These are phyloP conservation scores for Oscheius sp. DNA, from an alignment of 2,888 invertebrate species.

Conservation along the genomic window DNA sequence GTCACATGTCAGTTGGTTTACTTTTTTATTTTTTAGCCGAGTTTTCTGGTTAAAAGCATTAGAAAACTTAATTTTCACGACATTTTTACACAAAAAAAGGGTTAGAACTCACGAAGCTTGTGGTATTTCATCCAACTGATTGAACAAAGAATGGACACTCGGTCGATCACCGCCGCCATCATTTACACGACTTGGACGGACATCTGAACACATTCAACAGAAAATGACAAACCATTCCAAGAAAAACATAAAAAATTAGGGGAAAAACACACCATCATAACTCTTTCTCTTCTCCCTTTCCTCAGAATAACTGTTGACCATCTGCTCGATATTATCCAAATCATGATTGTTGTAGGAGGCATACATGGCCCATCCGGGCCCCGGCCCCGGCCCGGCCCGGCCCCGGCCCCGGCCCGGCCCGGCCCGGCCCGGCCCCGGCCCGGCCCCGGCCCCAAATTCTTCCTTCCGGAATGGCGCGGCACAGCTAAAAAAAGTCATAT, in stretches of 20 bases:
- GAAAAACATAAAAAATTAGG: background rate
- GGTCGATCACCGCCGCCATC: conserved; percentile 9
- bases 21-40: background rate
- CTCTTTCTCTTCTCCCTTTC: conserved; percentile 37
- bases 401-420: too few species aligned
- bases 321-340: conserved; percentile 41
- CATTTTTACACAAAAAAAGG: too few species aligned
- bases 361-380: too few species aligned
- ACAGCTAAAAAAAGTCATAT: too few species aligned
- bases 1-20: too few species aligned
- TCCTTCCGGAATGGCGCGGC: too few species aligned
- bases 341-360: conserved; percentile 18
- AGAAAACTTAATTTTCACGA: too few species aligned
- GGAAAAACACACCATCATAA: conserved; percentile 33
- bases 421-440: too few species aligned
- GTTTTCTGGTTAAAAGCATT: too few species aligned
- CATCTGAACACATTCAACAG: conserved; percentile 18
- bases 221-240: background rate
- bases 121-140: conserved; percentile 33
- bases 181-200: background rate
- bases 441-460: too few species aligned
- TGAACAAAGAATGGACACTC: conserved; percentile 37
- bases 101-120: conserved; percentile 17
- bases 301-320: conserved; percentile 43
- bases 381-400: too few species aligned